Percentiles rank a stretch among this genome's conserved stretches.
phyloP scores from a whole-genome alignment of 2,797 vertebrate genomes.

The Peromyscus nudipes region DNA sequence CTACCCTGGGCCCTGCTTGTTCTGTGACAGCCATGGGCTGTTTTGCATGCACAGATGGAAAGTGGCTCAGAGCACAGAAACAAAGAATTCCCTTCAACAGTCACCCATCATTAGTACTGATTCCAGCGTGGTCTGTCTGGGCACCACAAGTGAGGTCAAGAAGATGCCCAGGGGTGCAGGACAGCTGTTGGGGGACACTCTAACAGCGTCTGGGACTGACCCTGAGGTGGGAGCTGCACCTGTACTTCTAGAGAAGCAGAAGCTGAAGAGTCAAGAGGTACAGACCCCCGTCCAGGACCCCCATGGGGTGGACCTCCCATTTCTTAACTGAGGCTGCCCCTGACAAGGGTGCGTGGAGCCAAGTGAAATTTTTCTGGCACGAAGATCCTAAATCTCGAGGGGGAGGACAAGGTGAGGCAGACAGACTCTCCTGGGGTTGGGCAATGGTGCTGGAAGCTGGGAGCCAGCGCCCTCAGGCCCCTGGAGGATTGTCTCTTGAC shows the following conservation, averaged over 20 bases:
- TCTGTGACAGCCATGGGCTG: not conserved
- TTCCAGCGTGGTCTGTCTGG: not conserved
- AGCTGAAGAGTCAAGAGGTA: not conserved
- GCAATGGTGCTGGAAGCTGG: too few species aligned
- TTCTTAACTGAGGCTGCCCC: not conserved
- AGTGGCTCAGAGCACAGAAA: not conserved
- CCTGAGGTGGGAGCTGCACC: accelerated
- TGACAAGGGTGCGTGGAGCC: too few species aligned
- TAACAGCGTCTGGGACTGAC: not conserved
- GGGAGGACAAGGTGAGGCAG: not conserved
- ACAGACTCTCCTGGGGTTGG: accelerated
- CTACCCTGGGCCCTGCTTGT: not conserved
- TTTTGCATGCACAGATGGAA: not conserved
- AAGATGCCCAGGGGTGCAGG: not conserved
- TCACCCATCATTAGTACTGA: not conserved
- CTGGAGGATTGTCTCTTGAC: not conserved
- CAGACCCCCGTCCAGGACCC: not conserved
- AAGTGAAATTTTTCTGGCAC: not conserved
- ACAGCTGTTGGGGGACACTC: not conserved
- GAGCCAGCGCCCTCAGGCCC: not conserved
- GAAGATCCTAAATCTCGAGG: not conserved
- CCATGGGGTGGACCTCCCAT: accelerated
- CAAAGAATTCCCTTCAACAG: not conserved
- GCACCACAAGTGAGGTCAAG: too few species aligned
- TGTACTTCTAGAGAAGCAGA: not conserved